These are phyloP conservation scores for Osmerus mordax DNA, from an alignment of 2,113 vertebrate genomes.

Conservation along the genomic window DNA sequence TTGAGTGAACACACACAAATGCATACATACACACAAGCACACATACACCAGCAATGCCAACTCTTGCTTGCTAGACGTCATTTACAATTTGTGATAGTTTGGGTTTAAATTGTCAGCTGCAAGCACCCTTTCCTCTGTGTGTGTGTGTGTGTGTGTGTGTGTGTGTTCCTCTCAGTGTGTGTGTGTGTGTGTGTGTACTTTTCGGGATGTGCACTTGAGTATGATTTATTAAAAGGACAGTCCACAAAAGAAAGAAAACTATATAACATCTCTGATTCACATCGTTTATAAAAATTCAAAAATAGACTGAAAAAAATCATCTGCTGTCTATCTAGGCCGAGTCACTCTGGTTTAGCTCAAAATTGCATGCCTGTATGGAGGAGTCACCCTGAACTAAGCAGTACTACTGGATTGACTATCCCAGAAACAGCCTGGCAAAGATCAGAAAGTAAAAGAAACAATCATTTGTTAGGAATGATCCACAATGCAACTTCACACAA, in stretches of 20 bases:
- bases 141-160: constrained; percentile 3
- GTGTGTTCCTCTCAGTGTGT: constrained; percentile 3
- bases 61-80: constrained; percentile 66
- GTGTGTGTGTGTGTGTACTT: constrained; percentile 6
- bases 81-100: constrained; percentile 65
- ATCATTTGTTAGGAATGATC: neutral
- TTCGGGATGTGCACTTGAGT: neutral
- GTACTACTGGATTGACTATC: neutral
- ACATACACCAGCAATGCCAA: constrained; percentile 53
- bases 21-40: constrained; percentile 36
- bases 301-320: too few species aligned
- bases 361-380: neutral
- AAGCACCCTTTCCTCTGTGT: constrained; percentile 56
- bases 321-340: neutral
- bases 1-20: constrained; percentile 12
- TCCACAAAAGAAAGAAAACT: too few species aligned
- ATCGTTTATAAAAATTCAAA: too few species aligned
- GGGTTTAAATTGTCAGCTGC: constrained; percentile 64
- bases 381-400: constrained; percentile 13
- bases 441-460: neutral
- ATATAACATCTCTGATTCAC: too few species aligned
- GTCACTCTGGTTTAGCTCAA: too few species aligned
- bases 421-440: neutral
- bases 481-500: too few species aligned
- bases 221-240: too few species aligned